Evolutionary conservation across 2,797 vertebrate genomes (phyloP).

Genomic region (Petrocephalus sullivani): DNA sequence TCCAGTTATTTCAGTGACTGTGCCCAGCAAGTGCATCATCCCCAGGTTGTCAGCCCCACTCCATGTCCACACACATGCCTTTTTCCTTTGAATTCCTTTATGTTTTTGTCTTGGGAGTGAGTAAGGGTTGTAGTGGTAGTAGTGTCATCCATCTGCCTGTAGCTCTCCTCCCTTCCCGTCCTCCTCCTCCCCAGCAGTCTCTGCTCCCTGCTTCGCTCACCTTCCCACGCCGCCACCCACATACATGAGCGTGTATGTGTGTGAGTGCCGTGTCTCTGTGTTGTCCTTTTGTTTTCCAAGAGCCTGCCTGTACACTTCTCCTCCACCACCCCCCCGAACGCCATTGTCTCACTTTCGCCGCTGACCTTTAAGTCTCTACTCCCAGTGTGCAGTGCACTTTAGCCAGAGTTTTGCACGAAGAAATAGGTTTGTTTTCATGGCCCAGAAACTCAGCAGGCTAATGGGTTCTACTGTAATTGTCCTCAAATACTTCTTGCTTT

Average conservation of each 20-base stretch:
- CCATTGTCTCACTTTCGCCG: not conserved
- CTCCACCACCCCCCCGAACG: not conserved
- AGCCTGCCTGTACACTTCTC: not conserved
- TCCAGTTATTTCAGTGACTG: not conserved
- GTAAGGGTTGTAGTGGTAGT: conserved; percentile 1
- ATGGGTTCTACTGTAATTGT: not conserved
- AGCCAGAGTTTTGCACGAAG: not conserved
- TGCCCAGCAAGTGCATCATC: not conserved
- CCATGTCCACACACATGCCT: not conserved
- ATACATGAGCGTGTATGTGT: not conserved
- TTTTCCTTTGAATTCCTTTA: not conserved
- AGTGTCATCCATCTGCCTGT: not conserved
- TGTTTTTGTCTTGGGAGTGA: not conserved
- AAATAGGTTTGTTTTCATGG: not conserved
- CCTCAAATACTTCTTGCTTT: not conserved
- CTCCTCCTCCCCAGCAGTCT: not conserved
- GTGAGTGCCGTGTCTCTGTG: not conserved
- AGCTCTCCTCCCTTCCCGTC: not conserved
- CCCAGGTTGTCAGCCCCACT: not conserved
- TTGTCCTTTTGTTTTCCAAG: not conserved
- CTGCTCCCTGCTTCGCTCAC: not conserved
- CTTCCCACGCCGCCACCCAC: conserved; percentile 11
- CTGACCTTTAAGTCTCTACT: not conserved
- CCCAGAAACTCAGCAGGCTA: not conserved
- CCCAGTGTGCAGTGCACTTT: not conserved